A percentile compares a stretch with the other conserved stretches of the same genome.
Conservation (phyloP, 2,888 invertebrate species). For the Heteromurus nitidus region DNA sequence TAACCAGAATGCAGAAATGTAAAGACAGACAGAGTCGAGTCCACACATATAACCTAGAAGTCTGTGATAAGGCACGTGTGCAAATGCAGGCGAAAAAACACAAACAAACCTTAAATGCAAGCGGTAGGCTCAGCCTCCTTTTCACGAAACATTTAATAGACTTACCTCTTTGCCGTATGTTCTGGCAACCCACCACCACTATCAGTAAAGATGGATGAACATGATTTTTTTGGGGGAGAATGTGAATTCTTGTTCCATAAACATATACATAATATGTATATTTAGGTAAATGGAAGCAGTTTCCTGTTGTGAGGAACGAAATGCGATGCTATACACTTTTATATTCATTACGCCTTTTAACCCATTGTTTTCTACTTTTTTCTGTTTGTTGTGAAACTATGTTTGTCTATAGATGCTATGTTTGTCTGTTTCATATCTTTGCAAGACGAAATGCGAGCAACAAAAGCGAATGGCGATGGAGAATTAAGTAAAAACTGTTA, state of each 20-base stretch:
- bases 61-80: background rate
- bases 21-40: background rate
- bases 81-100: slow-evolving; percentile 19
- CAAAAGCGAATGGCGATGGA: slow-evolving; percentile 2
- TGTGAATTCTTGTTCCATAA: background rate
- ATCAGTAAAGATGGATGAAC: background rate
- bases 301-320: background rate
- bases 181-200: too few species aligned
- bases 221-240: slow-evolving; percentile 11
- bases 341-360: slow-evolving; percentile 40
- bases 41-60: too few species aligned
- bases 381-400: too few species aligned
- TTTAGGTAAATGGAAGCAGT: background rate
- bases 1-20: slow-evolving; percentile 22
- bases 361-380: slow-evolving; percentile 15
- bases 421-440: background rate
- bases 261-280: too few species aligned
- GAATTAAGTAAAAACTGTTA: slow-evolving; percentile 14
- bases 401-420: background rate
- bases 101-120: background rate
- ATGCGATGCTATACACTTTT: slow-evolving; percentile 10
- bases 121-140: too few species aligned
- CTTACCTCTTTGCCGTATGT: too few species aligned
- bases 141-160: too few species aligned
- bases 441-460: background rate